phyloP scores from a whole-genome alignment of 2,888 invertebrate species.

The Eumerus sabulonum region DNA sequence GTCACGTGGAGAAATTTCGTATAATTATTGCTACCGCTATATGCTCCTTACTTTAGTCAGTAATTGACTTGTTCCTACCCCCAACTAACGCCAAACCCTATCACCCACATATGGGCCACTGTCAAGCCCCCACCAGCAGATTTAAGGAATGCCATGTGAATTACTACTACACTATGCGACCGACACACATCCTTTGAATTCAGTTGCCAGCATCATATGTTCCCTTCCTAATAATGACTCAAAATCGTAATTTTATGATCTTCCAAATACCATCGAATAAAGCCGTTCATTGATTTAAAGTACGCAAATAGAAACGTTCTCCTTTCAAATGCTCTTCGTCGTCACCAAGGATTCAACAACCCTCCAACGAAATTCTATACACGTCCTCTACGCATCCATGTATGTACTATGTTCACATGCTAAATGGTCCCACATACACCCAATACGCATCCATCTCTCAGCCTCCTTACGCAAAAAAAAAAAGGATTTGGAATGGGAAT shows the following conservation, averaged over 20 bases:
- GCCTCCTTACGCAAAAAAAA: neutral
- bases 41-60: too few species aligned
- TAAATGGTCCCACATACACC: constrained; percentile 40
- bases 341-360: constrained; percentile 53
- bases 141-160: too few species aligned
- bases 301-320: constrained; percentile 62
- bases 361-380: constrained; percentile 55
- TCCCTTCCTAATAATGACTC: constrained; percentile 56
- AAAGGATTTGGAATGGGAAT: neutral
- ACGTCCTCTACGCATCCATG: constrained; percentile 51
- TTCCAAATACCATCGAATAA: constrained; percentile 62
- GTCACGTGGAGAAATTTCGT: too few species aligned
- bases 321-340: constrained; percentile 18
- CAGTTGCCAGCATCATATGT: constrained; percentile 64
- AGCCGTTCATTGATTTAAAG: constrained; percentile 68
- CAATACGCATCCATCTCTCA: neutral
- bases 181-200: constrained; percentile 25
- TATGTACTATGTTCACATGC: constrained; percentile 54
- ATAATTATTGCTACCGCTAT: too few species aligned
- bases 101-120: too few species aligned
- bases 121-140: too few species aligned
- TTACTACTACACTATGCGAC: neutral
- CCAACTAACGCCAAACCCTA: too few species aligned
- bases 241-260: constrained; percentile 68
- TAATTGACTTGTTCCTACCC: too few species aligned